These are phyloP conservation scores for Syngnathus floridae DNA, from an alignment of 2,113 vertebrate genomes.

Conservation along the genomic window DNA sequence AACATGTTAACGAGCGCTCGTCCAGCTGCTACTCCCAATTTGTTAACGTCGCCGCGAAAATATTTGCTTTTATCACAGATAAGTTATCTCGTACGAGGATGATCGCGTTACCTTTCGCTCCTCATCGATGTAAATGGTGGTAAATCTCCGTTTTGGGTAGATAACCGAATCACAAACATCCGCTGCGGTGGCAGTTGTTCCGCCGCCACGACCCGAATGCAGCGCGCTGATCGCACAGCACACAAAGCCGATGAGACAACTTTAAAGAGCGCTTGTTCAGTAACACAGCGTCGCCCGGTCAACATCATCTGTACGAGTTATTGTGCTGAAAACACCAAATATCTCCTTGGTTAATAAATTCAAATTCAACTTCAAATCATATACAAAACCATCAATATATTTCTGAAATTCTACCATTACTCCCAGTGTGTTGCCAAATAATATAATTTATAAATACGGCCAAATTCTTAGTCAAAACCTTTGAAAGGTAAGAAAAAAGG, in stretches of 20 bases:
- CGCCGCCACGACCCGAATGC: slow-evolving; percentile 42
- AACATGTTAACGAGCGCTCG: slow-evolving; percentile 39
- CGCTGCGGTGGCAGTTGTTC: slow-evolving; percentile 46
- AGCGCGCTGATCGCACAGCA: slow-evolving; percentile 33
- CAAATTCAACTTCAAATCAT: not conserved
- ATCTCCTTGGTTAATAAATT: not conserved
- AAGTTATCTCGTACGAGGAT: not conserved
- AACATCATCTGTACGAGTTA: too few relatives aligned
- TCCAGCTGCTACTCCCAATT: slow-evolving; percentile 11
- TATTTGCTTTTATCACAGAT: not conserved
- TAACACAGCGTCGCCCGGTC: slow-evolving; percentile 14
- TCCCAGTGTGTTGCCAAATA: too few relatives aligned
- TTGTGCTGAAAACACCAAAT: not conserved
- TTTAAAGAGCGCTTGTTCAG: slow-evolving; percentile 38
- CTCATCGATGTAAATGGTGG: slow-evolving; percentile 9
- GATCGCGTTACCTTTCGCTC: slow-evolving; percentile 24
- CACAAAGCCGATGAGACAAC: slow-evolving; percentile 9
- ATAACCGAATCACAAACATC: slow-evolving; percentile 46
- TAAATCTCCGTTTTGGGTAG: slow-evolving; percentile 47
- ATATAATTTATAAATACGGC: too few relatives aligned
- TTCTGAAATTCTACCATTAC: not conserved
- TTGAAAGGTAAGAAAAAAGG: not conserved
- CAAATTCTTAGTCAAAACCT: not conserved
- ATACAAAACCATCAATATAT: too few relatives aligned
- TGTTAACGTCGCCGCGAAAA: not conserved